A percentile compares a stretch with the other conserved stretches of the same genome.
These are phyloP conservation scores for Saccopteryx bilineata DNA, from an alignment of 2,113 vertebrate species.

Conservation along the genomic window DNA sequence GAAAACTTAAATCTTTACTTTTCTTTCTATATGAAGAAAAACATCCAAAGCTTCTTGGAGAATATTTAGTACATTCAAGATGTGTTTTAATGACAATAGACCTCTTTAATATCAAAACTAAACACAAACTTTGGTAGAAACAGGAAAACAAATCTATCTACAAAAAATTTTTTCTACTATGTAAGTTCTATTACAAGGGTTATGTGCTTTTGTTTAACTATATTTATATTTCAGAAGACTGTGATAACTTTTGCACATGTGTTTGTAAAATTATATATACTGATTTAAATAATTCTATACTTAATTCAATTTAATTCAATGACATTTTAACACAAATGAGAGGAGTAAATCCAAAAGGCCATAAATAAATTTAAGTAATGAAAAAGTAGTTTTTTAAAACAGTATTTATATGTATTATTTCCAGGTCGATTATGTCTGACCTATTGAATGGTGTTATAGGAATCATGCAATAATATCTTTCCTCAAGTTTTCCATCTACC, in stretches of 20 bases:
- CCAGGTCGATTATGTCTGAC: background rate
- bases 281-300: slow-evolving; percentile 49
- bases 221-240: slow-evolving; percentile 68
- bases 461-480: background rate
- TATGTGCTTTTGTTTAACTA: slow-evolving; percentile 28
- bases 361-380: slow-evolving; percentile 16
- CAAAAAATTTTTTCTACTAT: background rate
- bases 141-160: background rate
- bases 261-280: slow-evolving; percentile 50
- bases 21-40: slow-evolving; percentile 27
- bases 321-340: slow-evolving; percentile 42
- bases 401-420: background rate
- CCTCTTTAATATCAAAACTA: slow-evolving; percentile 23
- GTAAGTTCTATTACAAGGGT: background rate
- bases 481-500: background rate
- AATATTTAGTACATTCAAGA: background rate
- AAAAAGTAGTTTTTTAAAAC: slow-evolving; percentile 31
- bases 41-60: background rate
- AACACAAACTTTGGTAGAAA: background rate
- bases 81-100: background rate
- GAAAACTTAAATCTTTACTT: slow-evolving; percentile 16
- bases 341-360: background rate
- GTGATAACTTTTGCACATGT: slow-evolving; percentile 30
- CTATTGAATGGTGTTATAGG: background rate
- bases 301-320: slow-evolving; percentile 38